Conservation (phyloP, 1,140 invertebrate species). For the Gryllus bimaculatus region DNA sequence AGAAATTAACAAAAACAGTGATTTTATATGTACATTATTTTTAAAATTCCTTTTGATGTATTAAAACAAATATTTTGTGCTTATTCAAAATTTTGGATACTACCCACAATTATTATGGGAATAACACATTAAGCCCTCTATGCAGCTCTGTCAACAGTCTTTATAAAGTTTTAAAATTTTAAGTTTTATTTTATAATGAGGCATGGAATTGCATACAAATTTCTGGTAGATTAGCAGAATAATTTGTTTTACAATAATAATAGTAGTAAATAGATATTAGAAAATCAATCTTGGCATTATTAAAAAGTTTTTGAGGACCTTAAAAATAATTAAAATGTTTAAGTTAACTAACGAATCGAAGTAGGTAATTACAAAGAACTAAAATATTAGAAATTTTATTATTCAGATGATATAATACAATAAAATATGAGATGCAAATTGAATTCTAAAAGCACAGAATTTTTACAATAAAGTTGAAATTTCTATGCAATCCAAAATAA, state of each 20-base stretch:
- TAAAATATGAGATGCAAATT: too few species aligned
- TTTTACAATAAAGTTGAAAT: neutral
- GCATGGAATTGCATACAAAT: neutral
- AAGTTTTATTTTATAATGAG: neutral
- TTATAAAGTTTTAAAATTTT: slow-evolving; percentile 2
- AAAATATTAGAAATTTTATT: too few species aligned
- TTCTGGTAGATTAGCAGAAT: neutral
- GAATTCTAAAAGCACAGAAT: too few species aligned
- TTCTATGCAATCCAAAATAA: neutral
- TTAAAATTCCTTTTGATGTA: neutral
- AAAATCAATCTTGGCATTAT: too few species aligned
- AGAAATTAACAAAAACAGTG: neutral
- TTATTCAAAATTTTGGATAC: neutral
- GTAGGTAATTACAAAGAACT: too few species aligned
- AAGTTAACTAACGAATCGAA: too few species aligned
- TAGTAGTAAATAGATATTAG: too few species aligned
- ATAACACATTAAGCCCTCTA: slow-evolving; percentile 1
- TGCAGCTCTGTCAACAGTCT: neutral
- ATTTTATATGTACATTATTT: neutral
- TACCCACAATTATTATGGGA: neutral
- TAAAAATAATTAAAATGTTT: too few species aligned
- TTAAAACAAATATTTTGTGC: neutral
- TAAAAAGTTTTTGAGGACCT: too few species aligned
- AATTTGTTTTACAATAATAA: too few species aligned
- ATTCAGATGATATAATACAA: too few species aligned